Percentiles rank a stretch among this genome's conserved stretches.
These are phyloP conservation scores for Verasper variegatus DNA, from an alignment of 2,113 vertebrate species.

Conservation along the genomic window DNA sequence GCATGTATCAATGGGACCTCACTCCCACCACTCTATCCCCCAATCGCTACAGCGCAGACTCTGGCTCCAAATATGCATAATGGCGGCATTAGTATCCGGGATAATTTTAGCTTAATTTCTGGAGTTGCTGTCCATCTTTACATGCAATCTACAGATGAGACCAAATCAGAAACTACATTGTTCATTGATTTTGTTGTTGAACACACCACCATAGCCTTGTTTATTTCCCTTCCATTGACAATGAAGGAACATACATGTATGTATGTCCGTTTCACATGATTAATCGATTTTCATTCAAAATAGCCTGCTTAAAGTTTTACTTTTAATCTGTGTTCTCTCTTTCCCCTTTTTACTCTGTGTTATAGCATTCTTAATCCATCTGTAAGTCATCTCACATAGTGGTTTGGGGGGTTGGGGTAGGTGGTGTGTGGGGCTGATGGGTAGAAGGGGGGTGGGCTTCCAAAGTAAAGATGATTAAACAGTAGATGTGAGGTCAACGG, in stretches of 20 bases:
- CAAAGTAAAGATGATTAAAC: slow-evolving; percentile 62
- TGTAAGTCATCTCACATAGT: slow-evolving; percentile 39
- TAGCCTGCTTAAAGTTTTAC: neutral
- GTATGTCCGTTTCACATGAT: neutral
- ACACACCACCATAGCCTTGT: too few relatives aligned
- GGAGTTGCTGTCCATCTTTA: too few relatives aligned
- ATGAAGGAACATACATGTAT: neutral
- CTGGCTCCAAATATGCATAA: too few relatives aligned
- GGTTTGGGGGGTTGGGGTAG: slow-evolving; percentile 4
- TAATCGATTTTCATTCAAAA: neutral
- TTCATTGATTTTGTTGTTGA: neutral
- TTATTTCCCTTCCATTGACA: neutral
- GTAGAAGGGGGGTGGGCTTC: slow-evolving; percentile 9
- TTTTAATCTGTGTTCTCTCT: neutral
- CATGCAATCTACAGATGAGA: too few relatives aligned
- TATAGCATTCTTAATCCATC: slow-evolving; percentile 28
- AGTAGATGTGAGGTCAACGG: slow-evolving; percentile 47
- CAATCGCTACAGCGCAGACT: too few relatives aligned
- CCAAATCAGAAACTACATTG: neutral
- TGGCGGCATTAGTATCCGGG: too few relatives aligned
- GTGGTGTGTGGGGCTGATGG: slow-evolving; percentile 13
- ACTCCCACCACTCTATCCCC: too few relatives aligned
- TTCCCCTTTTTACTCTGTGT: slow-evolving; percentile 2
- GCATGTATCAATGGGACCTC: too few relatives aligned
- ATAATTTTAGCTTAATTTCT: too few relatives aligned